A percentile compares a stretch with the other conserved stretches of the same genome.
These are phyloP conservation scores for Drosophila trapezifrons DNA, from an alignment of 1,140 invertebrate genomes.

Conservation along the genomic window DNA sequence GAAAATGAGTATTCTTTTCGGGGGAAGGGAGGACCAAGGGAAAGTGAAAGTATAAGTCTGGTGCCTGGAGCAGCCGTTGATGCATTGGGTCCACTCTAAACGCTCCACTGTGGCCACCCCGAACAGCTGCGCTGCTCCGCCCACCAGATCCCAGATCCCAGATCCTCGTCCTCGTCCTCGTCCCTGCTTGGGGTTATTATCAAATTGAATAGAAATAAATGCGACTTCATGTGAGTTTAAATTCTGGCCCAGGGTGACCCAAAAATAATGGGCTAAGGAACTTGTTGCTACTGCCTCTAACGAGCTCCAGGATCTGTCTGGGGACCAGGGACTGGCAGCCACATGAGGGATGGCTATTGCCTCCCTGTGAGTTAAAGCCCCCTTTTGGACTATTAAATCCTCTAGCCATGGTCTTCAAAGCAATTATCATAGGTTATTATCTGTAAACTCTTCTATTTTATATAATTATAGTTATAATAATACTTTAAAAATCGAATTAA, in stretches of 20 bases:
- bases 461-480: no score
- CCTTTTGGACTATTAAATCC: neutral
- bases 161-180: conserved; percentile 2
- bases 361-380: neutral
- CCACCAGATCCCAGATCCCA: conserved; percentile 9
- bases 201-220: conserved; percentile 82
- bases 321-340: neutral
- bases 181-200: conserved; percentile 70
- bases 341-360: neutral
- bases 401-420: neutral
- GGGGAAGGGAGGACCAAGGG: neutral
- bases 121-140: conserved; percentile 68
- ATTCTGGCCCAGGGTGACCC: conserved; percentile 41
- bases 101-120: conserved; percentile 66
- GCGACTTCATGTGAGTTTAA: conserved; percentile 75
- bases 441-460: neutral
- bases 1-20: conserved; percentile 75
- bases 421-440: neutral
- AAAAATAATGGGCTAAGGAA: conserved; percentile 9
- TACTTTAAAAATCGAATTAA: no score
- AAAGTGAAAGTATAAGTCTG: conserved; percentile 20
- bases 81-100: conserved; percentile 80
- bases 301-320: conserved; percentile 11
- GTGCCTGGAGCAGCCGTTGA: conserved; percentile 61
- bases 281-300: conserved; percentile 26